phyloP scores from a whole-genome alignment of 2,797 vertebrate genomes.

The Gymnocypris eckloni region DNA sequence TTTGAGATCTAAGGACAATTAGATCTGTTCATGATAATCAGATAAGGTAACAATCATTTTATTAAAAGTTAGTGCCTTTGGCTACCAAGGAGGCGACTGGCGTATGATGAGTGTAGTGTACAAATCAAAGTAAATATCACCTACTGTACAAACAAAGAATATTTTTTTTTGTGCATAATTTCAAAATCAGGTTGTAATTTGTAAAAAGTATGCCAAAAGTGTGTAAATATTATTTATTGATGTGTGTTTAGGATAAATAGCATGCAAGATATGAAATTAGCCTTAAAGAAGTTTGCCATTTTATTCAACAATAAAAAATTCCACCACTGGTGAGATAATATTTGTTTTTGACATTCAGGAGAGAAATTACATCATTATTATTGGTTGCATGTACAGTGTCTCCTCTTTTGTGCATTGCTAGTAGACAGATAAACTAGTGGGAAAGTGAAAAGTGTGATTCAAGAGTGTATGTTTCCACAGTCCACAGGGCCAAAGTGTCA shows the following conservation, averaged over 20 bases:
- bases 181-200: neutral
- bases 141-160: neutral
- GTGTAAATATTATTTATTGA: neutral
- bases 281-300: neutral
- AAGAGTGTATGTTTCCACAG: neutral
- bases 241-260: neutral
- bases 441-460: neutral
- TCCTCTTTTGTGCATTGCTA: neutral
- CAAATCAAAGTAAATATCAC: neutral
- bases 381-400: neutral
- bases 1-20: neutral
- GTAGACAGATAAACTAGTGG: neutral
- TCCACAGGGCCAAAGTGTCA: constrained; percentile 2
- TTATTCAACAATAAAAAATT: neutral
- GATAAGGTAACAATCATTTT: neutral
- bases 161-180: neutral
- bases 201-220: neutral
- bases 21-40: neutral
- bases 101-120: too few species aligned
- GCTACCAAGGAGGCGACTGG: neutral
- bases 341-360: neutral
- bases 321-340: neutral
- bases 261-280: neutral
- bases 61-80: neutral
- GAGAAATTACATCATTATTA: neutral